phyloP scores from a whole-genome alignment of 2,113 vertebrate species.

The western clawed frog (Xenopus tropicalis) region UCB_Xtro_10.0 CM004443.2:168692501-168693000 shows the following conservation, averaged over 20 bases:
- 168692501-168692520: too few species aligned
- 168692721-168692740: background rate
- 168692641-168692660: too few species aligned
- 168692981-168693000: slow-evolving; percentile 64
- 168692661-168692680: background rate
- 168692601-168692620: too few species aligned
- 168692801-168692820: slow-evolving; percentile 36
- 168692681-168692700: background rate
- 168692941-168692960: slow-evolving; percentile 70
- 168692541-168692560: too few species aligned
- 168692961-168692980: slow-evolving; percentile 74
- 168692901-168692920: slow-evolving; percentile 63
- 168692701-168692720: background rate
- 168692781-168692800: slow-evolving; percentile 14
- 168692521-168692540: too few species aligned
- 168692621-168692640: too few species aligned
- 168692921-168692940: slow-evolving; percentile 60
- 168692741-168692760: slow-evolving; percentile 8
- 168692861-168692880: slow-evolving; percentile 50
- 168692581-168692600: too few species aligned
- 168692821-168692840: slow-evolving; percentile 28
- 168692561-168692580: too few species aligned
- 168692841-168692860: slow-evolving; percentile 37
- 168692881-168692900: slow-evolving; percentile 71
- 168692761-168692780: slow-evolving; percentile 2